These are phyloP conservation scores for Cephalotes varians DNA, from an alignment of 2,888 invertebrate genomes.

Conservation along the genomic window DNA sequence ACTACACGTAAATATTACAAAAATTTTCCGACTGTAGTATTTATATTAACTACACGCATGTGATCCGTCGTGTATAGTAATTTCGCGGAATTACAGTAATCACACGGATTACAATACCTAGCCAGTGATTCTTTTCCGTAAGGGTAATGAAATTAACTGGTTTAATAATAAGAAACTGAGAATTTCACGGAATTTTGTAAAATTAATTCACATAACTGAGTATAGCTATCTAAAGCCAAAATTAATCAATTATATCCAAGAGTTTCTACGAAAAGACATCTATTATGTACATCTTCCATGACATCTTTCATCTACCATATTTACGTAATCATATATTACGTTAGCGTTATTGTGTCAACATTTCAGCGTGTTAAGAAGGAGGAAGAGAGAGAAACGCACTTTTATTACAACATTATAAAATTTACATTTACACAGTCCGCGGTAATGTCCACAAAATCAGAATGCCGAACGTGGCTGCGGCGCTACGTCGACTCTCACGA, in stretches of 20 bases:
- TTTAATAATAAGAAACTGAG: neutral
- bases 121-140: no score
- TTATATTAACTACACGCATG: no score
- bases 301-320: neutral
- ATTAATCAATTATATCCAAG: neutral
- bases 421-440: slow-evolving; percentile 80
- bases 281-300: no score
- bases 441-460: slow-evolving; percentile 74
- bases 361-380: slow-evolving; percentile 65
- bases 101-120: no score
- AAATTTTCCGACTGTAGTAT: no score
- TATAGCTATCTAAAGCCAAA: neutral
- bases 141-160: no score
- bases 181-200: neutral
- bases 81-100: no score
- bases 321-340: neutral
- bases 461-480: slow-evolving; percentile 48
- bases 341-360: neutral
- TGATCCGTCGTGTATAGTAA: no score
- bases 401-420: slow-evolving; percentile 86
- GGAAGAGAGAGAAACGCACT: slow-evolving; percentile 73
- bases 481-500: slow-evolving; percentile 63
- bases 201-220: no score
- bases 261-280: slow-evolving; percentile 1
- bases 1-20: no score